Base-by-base conservation (phyloP, 2,797 vertebrate species). In the Nannoperca australis region DNA sequence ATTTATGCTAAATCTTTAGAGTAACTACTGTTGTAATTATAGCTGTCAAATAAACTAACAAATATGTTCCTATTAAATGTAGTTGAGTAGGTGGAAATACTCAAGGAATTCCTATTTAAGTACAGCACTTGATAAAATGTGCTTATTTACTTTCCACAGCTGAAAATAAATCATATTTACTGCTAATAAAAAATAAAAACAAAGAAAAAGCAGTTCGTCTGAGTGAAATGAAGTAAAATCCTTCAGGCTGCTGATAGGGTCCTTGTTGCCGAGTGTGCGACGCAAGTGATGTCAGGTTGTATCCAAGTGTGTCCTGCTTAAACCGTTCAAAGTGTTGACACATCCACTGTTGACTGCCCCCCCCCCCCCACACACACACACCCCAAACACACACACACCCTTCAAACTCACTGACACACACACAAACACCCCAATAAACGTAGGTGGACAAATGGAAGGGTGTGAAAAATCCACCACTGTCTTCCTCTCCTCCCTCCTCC, bases 391-490 rank as follows among this genome's bases (percentile, higher is more conserved):
- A 76, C 79, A 84, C 44, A 78, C 78, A 86, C n/a, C 14, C 24
- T 58, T 68, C 71, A 59, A 64, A 73, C 51, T 40, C 60, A 56
- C 50, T 51, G 47, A 67, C 68, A 59, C 71, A 80, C 53, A 56
- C 69, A 78, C 78, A 84, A 49, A 78, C 78, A 85, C 85, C 78
- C 82, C 73, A 84, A 83, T 81, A 89, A 89, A 91, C 24, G 6
- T 5, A 79, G 74, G 79, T 8, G 85, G 84, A 91, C 93, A 94
- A 93, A 93, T 93, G 92, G 89, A 89, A 65, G 73, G 86, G 93
- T 92, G 92, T 93, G 92, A 94, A n/a, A 91, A 93, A 92, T 88
- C 85, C 84, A 76, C 53, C 87, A 62, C 85, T 79, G 81, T 86
- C 76, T 88, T 89, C 85, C 84, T 89, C 84, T 20, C 76, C 77